phyloP scores from a whole-genome alignment of 1,140 invertebrate species.

The Ceratina calcarata region DNA sequence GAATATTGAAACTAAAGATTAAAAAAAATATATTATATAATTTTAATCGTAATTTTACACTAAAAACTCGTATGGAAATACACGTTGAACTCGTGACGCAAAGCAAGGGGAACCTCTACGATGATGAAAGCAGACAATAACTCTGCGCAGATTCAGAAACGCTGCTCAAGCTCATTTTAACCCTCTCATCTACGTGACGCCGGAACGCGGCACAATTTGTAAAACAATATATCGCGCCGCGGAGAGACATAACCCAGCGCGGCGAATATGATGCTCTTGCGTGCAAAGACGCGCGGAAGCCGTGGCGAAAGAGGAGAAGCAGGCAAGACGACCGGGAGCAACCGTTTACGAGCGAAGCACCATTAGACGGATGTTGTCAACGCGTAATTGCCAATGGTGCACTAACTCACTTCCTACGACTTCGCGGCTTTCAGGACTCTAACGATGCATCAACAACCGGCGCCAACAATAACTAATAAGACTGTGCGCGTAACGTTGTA shows the following conservation, averaged over 20 bases:
- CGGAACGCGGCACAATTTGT: constrained; percentile 37
- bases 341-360: constrained; percentile 69
- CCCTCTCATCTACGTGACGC: constrained; percentile 15
- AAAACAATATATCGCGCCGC: constrained; percentile 29
- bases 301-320: constrained; percentile 50
- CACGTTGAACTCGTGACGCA: background rate
- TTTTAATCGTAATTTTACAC: too few species aligned
- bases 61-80: background rate
- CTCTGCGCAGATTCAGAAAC: constrained; percentile 1
- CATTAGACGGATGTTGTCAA: constrained; percentile 72
- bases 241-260: constrained; percentile 46
- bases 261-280: constrained; percentile 42
- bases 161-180: background rate
- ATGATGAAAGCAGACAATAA: constrained; percentile 20
- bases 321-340: constrained; percentile 58
- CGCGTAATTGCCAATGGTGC: constrained; percentile 68
- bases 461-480: constrained; percentile 31
- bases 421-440: constrained; percentile 46
- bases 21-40: background rate
- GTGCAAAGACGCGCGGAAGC: constrained; percentile 55
- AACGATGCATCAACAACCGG: constrained; percentile 30
- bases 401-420: constrained; percentile 58
- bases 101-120: too few species aligned
- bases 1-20: background rate
- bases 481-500: background rate